Conservation (phyloP, 2,797 vertebrate species). For the Threskiornis aethiopicus region DNA sequence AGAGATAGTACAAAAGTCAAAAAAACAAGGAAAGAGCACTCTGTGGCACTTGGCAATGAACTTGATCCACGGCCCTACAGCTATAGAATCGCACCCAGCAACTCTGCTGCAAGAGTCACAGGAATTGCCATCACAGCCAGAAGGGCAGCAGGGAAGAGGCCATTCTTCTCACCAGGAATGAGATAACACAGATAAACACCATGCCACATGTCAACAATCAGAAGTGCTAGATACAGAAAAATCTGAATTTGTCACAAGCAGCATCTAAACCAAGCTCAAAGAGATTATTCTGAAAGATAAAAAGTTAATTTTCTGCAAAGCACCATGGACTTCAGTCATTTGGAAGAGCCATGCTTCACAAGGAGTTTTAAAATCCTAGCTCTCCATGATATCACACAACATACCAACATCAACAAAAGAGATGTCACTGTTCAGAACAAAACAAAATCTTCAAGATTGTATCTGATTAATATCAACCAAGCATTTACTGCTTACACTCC, state of each 20-base stretch:
- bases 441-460: not conserved
- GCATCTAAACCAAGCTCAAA: not conserved
- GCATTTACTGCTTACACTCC: not conserved
- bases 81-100: not conserved
- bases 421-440: not conserved
- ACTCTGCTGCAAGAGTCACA: not conserved
- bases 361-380: not conserved
- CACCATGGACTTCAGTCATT: not conserved
- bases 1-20: not conserved
- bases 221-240: not conserved
- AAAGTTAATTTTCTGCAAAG: not conserved
- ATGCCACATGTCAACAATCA: not conserved
- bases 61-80: not conserved
- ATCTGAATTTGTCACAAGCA: not conserved
- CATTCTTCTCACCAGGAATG: not conserved
- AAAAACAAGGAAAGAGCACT: not conserved
- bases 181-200: not conserved
- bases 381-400: not conserved
- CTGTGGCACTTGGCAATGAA: not conserved
- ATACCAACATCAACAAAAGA: not conserved
- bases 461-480: not conserved
- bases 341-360: not conserved
- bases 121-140: not conserved
- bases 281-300: not conserved
- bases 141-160: not conserved